Base-by-base conservation (phyloP, 2,888 invertebrate genomes). In the Drosophila pegasa region DNA sequence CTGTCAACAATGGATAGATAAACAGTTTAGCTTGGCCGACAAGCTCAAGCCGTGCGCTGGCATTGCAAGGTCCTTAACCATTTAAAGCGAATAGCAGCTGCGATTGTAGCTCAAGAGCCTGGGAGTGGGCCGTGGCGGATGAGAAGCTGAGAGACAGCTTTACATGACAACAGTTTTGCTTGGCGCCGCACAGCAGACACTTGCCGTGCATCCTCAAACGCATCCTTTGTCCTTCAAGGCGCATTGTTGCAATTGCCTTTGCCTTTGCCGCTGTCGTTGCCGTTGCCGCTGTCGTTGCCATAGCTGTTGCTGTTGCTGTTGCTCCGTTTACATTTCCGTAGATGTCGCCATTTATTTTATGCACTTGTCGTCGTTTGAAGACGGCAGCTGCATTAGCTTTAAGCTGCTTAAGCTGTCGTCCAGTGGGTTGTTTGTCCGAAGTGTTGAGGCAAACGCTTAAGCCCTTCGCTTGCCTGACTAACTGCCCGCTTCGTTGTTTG, bases 291-390 rank as follows among this genome's bases (percentile, higher is more conserved):
- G 47, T 20, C 27, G 18, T n/a, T 40, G 18, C 29, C 12, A 16
- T 16, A 16, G 41, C 27, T 12, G 31, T n/a, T 16, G 47, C 29
- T 47, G 51, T 18, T 52, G 51, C n/a, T 45, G 22, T 31, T 61
- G 18, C 31, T 41, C 9, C 18, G 65, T 40, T 41, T 37, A 45
- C 33, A 51, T 33, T 51, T 56, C 55, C 61, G 43, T 33, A 51
- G 27, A 31, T 54, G 68, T 43, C 43, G 43, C 61, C 31, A 40
- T 70, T 70, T 9, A 55, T 51, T 68, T 68, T 50, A 55, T 54
- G 54, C 59, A 48, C 55, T 55, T 67, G 40, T 48, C 40, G 37
- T 27, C 48, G 48, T 4, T 31, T 20, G 37, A 33, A 41, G 41
- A 38, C 25, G 41, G n/a, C 54, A 60, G 41, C 37, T 50, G 47